A percentile compares a stretch with the other conserved stretches of the same genome.
phyloP scores from a whole-genome alignment of 2,888 invertebrate species.

The Pteria penguin region DNA sequence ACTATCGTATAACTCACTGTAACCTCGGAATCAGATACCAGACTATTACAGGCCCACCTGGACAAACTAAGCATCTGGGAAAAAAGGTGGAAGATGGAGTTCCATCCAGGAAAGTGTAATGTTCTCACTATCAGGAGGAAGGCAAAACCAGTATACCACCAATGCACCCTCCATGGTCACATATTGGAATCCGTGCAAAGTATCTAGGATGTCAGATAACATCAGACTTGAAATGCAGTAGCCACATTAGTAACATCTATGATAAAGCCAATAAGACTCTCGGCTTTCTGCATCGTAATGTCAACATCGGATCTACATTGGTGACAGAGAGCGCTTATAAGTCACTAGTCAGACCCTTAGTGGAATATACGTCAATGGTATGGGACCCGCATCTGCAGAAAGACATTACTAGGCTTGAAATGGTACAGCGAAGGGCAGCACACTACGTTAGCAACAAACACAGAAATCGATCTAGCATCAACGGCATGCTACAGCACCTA shows the following conservation, averaged over 20 bases:
- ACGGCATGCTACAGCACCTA: too few relatives aligned
- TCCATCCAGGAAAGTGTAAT: constrained; percentile 26
- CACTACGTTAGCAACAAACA: too few relatives aligned
- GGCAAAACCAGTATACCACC: neutral
- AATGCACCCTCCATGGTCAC: neutral
- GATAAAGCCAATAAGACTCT: neutral
- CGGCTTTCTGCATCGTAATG: too few relatives aligned
- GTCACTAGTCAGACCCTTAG: too few relatives aligned
- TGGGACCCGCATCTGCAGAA: too few relatives aligned
- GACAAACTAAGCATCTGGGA: constrained; percentile 20
- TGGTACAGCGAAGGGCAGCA: too few relatives aligned
- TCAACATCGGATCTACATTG: too few relatives aligned
- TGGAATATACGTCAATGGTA: too few relatives aligned
- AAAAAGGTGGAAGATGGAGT: constrained; percentile 23
- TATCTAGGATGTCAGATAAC: constrained; percentile 12
- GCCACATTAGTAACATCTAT: constrained; percentile 6
- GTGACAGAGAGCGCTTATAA: too few relatives aligned
- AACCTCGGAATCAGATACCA: too few relatives aligned
- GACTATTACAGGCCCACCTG: neutral
- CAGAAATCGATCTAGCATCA: too few relatives aligned
- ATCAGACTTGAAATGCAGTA: constrained; percentile 17
- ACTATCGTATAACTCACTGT: constrained; percentile 12
- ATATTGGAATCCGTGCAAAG: neutral
- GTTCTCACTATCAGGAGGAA: constrained; percentile 11
- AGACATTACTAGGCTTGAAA: too few relatives aligned